Base-by-base conservation (phyloP, 53 echinoderm and acorn worm genomes). In the Echinarachnius parma region DNA sequence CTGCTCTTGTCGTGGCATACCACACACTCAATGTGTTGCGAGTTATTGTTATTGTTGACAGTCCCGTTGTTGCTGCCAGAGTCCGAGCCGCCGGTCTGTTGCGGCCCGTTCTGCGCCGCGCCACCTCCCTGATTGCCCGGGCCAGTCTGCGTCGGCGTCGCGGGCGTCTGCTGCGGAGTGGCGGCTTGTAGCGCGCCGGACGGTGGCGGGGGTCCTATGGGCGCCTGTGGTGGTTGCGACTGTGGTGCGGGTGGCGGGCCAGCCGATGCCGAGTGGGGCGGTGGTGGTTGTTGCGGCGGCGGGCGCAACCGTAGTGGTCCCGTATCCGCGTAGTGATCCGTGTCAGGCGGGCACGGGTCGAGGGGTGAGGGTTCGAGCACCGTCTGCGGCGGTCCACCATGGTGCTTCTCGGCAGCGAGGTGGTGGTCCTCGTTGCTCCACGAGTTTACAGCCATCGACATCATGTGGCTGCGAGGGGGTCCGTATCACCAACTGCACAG, bases 391-490 rank as follows among this genome's bases (percentile, higher is more conserved):
- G 77, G 82, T 54, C 75, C 80, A 32, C 54, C 66, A 75, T 56
- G 75, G 81, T 82, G 82, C 21, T 76, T 59, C 59, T 91, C 91
- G 46, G 91, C 96, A 48, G 71, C 87, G 24, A 87, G 60, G 83
- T 90, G 84, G 78, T 98, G 85, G 78, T 98, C 91, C 49, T 86
- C 82, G 78, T 70, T 87, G 60, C 88, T 82, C 98, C 91, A 91
- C 60, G 98, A 92, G 84, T 88, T 91, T 80, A 91, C 98, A 71
- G 91, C 88, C 98, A 91, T 91, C 88, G 88, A 86, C 98, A 98
- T 98, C 78, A 75, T 98, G 85, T 86, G 91, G 88, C 88, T 88
- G 89, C 89, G 93, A 84, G 82, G 89, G 61, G 83, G 83, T 80
- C 7, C 75, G 80, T 79, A 84, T 86, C 83, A 80, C 83, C 80